A percentile compares a stretch with the other conserved stretches of the same genome.
phyloP scores from a whole-genome alignment of 2,888 invertebrate genomes.

The Lydus trimaculatus region DNA sequence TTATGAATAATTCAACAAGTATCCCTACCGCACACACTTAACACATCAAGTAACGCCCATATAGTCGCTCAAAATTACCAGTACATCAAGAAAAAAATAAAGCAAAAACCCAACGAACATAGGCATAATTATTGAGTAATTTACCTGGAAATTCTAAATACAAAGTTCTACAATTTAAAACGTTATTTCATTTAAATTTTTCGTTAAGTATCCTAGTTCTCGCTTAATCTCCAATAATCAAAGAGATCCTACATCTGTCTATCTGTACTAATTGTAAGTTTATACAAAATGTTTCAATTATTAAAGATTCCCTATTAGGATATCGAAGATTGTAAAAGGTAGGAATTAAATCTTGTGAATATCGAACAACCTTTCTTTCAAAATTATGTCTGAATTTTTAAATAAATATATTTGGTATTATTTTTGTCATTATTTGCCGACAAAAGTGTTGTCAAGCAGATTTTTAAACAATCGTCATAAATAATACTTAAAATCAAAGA shows the following conservation, averaged over 20 bases:
- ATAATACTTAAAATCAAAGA: background rate
- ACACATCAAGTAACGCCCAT: constrained; percentile 2
- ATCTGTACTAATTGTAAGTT: no score
- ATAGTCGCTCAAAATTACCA: constrained; percentile 3
- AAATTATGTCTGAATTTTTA: background rate
- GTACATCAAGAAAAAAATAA: background rate
- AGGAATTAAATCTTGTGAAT: background rate
- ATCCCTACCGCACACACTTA: background rate
- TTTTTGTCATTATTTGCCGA: background rate
- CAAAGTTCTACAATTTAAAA: background rate
- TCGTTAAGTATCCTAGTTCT: no score
- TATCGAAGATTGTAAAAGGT: background rate
- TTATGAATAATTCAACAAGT: constrained; percentile 8
- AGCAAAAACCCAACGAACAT: background rate
- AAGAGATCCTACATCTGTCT: background rate
- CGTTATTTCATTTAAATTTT: background rate
- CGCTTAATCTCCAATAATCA: background rate
- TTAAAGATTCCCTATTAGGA: background rate
- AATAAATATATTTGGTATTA: background rate
- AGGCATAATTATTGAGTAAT: background rate
- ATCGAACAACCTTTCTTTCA: background rate
- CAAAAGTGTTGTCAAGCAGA: no score
- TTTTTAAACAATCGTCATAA: no score
- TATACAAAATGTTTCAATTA: background rate
- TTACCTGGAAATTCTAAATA: background rate